Percentiles rank a stretch among this genome's conserved stretches.
Conservation (phyloP, 2,113 vertebrate genomes). For the Tragelaphus strepsiceros region DNA sequence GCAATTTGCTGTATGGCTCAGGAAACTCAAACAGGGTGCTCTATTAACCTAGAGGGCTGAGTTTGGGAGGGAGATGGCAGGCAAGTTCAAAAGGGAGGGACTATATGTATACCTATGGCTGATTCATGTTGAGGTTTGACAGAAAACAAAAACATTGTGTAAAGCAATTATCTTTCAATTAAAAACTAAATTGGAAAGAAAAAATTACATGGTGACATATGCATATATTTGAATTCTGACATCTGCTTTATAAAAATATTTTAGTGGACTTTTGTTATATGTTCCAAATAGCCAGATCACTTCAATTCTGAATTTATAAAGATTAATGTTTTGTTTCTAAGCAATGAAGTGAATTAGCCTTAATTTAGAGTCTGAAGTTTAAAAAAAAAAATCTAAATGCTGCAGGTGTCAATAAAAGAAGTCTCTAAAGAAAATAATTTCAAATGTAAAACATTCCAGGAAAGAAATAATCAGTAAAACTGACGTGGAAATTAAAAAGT, state of each 20-base stretch:
- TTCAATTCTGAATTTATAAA: slow-evolving; percentile 15
- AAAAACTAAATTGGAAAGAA: not conserved
- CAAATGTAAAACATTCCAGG: slow-evolving; percentile 34
- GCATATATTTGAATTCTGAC: not conserved
- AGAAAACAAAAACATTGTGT: not conserved
- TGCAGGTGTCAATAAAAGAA: slow-evolving; percentile 17
- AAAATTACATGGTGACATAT: not conserved
- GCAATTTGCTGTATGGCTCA: not conserved
- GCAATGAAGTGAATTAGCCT: slow-evolving; percentile 56
- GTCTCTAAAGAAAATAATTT: slow-evolving; percentile 20
- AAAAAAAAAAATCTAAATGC: not conserved
- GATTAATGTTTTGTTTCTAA: slow-evolving; percentile 40
- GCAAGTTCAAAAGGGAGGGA: not conserved
- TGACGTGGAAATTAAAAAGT: slow-evolving; percentile 9
- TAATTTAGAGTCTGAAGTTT: slow-evolving; percentile 29
- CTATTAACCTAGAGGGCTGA: not conserved
- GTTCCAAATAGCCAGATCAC: slow-evolving; percentile 17
- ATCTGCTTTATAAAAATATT: slow-evolving; percentile 48
- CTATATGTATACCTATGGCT: not conserved
- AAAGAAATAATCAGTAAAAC: slow-evolving; percentile 35
- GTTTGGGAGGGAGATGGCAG: not conserved
- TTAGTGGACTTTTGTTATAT: not conserved
- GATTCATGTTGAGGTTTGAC: not conserved
- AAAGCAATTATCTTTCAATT: not conserved
- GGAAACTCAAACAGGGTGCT: not conserved